A percentile compares a stretch with the other conserved stretches of the same genome.
These are phyloP conservation scores for Apteryx mantelli DNA, from an alignment of 2,113 vertebrate species.

Conservation along the genomic window DNA sequence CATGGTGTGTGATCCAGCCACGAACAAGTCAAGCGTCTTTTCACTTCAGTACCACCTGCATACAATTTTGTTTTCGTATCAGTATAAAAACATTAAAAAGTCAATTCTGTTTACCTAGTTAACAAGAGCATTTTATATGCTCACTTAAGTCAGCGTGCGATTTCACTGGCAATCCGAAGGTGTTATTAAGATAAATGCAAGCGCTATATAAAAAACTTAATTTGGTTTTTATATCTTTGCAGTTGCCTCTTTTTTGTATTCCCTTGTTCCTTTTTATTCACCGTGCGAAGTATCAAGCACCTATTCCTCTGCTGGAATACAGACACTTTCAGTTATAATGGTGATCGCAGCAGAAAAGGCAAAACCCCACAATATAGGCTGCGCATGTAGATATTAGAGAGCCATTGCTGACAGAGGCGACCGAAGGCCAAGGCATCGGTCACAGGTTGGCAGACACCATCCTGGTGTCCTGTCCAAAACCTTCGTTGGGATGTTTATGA, in stretches of 20 bases:
- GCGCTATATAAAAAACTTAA: not conserved
- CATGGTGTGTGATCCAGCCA: not conserved
- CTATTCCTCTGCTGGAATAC: not conserved
- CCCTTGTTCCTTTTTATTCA: not conserved
- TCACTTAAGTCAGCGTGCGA: not conserved
- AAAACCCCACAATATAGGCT: not conserved
- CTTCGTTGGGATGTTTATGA: rapidly evolving
- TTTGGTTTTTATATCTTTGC: not conserved
- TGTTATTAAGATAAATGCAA: not conserved
- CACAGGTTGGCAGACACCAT: not conserved
- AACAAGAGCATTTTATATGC: not conserved
- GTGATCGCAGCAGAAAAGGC: not conserved
- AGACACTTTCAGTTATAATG: not conserved
- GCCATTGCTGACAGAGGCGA: not conserved
- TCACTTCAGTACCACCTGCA: not conserved
- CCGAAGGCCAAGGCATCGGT: not conserved
- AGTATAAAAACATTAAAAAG: slow-evolving; percentile 3
- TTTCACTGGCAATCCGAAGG: not conserved
- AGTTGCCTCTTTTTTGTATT: not conserved
- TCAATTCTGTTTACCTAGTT: not conserved
- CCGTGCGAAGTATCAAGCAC: not conserved
- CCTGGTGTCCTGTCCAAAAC: not conserved
- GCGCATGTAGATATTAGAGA: not conserved
- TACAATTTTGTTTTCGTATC: not conserved
- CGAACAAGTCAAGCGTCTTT: not conserved